A percentile compares a stretch with the other conserved stretches of the same genome.
These are phyloP conservation scores for Boleophthalmus pectinirostris DNA, from an alignment of 2,113 vertebrate genomes.

Conservation along the genomic window DNA sequence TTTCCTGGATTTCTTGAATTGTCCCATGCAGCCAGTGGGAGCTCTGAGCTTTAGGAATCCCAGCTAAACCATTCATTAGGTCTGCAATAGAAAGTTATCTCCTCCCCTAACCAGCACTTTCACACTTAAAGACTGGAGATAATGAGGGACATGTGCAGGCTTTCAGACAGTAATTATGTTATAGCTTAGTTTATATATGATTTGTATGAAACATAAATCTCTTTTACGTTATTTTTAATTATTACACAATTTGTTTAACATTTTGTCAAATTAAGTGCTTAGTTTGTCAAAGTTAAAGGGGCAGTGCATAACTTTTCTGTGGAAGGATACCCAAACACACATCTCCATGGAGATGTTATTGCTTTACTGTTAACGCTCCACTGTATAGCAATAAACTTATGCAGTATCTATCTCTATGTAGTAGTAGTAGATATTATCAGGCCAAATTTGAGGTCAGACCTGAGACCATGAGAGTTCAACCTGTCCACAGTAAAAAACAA, in stretches of 20 bases:
- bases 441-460: no score
- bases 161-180: background rate
- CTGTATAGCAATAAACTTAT: no score
- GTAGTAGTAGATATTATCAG: no score
- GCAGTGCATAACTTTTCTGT: no score
- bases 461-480: no score
- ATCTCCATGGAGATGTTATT: background rate
- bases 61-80: slow-evolving; percentile 33
- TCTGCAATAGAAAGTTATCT: slow-evolving; percentile 25
- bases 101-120: slow-evolving; percentile 17
- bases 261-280: background rate
- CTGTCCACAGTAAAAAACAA: no score
- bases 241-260: background rate
- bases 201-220: background rate
- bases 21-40: slow-evolving; percentile 33
- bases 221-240: background rate
- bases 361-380: background rate
- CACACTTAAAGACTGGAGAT: slow-evolving; percentile 21
- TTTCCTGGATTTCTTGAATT: slow-evolving; percentile 51
- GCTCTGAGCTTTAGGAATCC: slow-evolving; percentile 4
- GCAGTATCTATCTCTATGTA: no score
- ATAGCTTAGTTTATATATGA: background rate
- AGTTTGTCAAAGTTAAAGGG: background rate
- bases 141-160: background rate
- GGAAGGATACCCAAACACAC: background rate